Evolutionary conservation across 2,888 invertebrate genomes (phyloP), one percentile per base, ranked within the genome.

Genomic region (Tenthredo amoena): DNA sequence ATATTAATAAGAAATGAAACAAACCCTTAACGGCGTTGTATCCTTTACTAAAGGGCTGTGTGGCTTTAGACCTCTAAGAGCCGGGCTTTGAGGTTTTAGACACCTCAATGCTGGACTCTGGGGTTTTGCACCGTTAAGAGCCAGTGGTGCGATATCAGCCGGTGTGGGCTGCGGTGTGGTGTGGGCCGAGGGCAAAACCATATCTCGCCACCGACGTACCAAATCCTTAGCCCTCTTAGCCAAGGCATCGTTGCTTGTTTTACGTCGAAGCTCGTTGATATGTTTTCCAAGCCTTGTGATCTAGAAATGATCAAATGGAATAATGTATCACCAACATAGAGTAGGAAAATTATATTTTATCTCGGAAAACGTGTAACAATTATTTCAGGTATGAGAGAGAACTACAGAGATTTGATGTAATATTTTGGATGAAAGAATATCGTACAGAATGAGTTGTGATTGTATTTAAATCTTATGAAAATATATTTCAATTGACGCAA

Each of bases 221-320:
- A 99, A 95, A 92, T 97, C 97, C 94, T 99, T 99, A 86, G 98
- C 98, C 88, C 99, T 96, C 91, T 97, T 96, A 84, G 98, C 98
- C 93, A 99, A 95, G 86, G 95, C 95, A 89, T 98, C 97, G 93
- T 98, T 97, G 86, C 95, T 95, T 68, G 98, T 98, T 94, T 97
- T 97, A 86, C 98, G 95, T 85, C 99, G 96, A 83, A 99, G 95
- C 94, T 98, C 98, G 94, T 99, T 99, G 94, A 99, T 97, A 93
- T 97, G 97, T 94, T 97, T 98, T 65, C 98, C 99, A 93, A 99
- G 95, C 96, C 99, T 95, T 95, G 99, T 99, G 96, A 97, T 96
- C 98, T 98, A 94, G 1, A 95, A 93, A n/a, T 81, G 40, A 83
- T 5, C 71, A 62, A 43, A 26, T 26, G 12, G 55, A 9, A 50